Base-by-base conservation (phyloP, 2,113 vertebrate species). In the Lanius ludovicianus region DNA sequence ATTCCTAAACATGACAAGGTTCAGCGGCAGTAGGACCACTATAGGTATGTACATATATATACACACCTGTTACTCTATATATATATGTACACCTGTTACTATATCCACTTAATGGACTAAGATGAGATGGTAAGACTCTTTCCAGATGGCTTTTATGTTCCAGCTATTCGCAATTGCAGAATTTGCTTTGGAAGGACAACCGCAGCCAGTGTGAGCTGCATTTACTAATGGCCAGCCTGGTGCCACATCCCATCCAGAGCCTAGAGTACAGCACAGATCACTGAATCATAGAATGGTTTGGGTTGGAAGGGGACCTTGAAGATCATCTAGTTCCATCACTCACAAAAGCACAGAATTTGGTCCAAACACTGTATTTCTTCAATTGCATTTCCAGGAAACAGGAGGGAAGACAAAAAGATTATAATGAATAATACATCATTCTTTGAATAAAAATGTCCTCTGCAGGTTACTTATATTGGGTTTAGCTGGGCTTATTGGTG, bases 41-140 rank as follows among this genome's bases (percentile, higher is more conserved):
- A 24, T 0, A 42, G 7, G 15, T 27, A 49, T 14, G 9, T 27
- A 2, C 10, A 10, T 31, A 3, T 11, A 55, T 6, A 25, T 25
- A 18, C 1, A 5, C 35, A 13, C n/a, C n/a, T n/a, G n/a, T n/a
- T n/a, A n/a, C n/a, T n/a, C n/a, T 30, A 11, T 35, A 3, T 16
- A 18, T 24, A 2, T 15, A 41, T 11, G 10, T 30, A 42, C 20
- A 39, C 8, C 5, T 70, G 6, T 55, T 28, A 64, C 33, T 68
- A 50, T 33, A 44, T 37, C 35, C 16, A 55, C 42, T 47, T 74
- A 35, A 69, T 35, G 24, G 23, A 60, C 31, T 70, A 70, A 90
- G 9, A 7, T 49, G 62, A 56, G 63, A 25, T 56, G 11, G 7
- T 23, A 57, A 71, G 22, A 23, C 7, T 52, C 8, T 87, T 78